Conservation (phyloP, 2,888 invertebrate species). For the Epirrita christyi region DNA sequence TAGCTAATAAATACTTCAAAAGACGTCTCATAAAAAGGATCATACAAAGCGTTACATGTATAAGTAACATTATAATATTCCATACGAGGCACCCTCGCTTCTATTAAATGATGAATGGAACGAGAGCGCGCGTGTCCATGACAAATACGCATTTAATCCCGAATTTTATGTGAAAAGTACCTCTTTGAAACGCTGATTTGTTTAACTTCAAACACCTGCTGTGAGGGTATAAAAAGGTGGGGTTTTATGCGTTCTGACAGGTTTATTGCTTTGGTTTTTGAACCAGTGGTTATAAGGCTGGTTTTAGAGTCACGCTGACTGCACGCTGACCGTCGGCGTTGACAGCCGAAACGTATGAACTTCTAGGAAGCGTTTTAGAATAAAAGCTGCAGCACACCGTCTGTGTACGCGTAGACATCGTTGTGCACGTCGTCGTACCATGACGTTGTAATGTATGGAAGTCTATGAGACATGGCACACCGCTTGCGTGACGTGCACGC, state of each 20-base stretch:
- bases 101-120: slow-evolving; percentile 34
- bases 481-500: too few relatives aligned
- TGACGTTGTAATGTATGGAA: too few relatives aligned
- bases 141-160: slow-evolving; percentile 37
- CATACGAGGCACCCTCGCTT: slow-evolving; percentile 29
- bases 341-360: too few relatives aligned
- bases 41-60: slow-evolving; percentile 23
- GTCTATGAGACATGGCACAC: too few relatives aligned
- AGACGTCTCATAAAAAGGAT: slow-evolving; percentile 23
- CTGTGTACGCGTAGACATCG: too few relatives aligned
- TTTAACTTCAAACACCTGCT: slow-evolving; percentile 33
- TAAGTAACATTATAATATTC: slow-evolving; percentile 28
- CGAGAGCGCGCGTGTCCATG: slow-evolving; percentile 27
- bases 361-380: too few relatives aligned
- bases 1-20: slow-evolving; percentile 22
- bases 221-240: slow-evolving; percentile 11
- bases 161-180: slow-evolving; percentile 34
- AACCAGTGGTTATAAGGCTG: too few relatives aligned
- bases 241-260: slow-evolving; percentile 13
- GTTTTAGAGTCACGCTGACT: too few relatives aligned
- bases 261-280: slow-evolving; percentile 12
- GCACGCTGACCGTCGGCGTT: too few relatives aligned
- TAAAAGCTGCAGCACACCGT: too few relatives aligned
- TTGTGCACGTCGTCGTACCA: too few relatives aligned
- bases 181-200: slow-evolving; percentile 31